Evolutionary conservation across 2,797 vertebrate species (phyloP).

Genomic region (Parambassis ranga): DNA sequence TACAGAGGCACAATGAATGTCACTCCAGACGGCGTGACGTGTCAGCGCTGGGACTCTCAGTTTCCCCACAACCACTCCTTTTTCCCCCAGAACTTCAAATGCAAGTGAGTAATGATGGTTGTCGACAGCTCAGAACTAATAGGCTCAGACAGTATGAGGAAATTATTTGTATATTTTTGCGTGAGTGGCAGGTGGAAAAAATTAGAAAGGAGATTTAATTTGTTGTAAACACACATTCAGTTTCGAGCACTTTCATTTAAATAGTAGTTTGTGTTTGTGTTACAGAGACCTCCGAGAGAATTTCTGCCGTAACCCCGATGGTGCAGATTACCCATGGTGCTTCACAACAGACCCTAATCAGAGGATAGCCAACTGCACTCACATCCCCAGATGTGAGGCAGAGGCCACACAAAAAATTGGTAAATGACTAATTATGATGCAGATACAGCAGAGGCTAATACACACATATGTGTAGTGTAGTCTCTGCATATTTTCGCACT

Average conservation of each 20-base stretch:
- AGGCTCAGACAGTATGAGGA: neutral
- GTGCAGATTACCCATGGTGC: slow-evolving; percentile 95
- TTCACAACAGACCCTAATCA: slow-evolving; percentile 93
- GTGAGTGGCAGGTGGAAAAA: no score
- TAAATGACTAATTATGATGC: no score
- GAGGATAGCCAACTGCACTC: slow-evolving; percentile 91
- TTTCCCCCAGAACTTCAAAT: slow-evolving; percentile 93
- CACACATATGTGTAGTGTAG: no score
- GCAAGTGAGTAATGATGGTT: slow-evolving; percentile 89
- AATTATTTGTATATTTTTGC: slow-evolving; percentile 9
- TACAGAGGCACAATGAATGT: slow-evolving; percentile 88
- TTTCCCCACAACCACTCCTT: slow-evolving; percentile 93
- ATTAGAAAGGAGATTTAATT: no score
- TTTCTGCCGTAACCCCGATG: slow-evolving; percentile 95
- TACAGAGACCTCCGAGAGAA: slow-evolving; percentile 92
- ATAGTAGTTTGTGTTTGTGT: slow-evolving; percentile 63
- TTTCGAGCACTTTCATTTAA: slow-evolving; percentile 58
- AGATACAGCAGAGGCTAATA: no score
- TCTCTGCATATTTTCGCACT: no score
- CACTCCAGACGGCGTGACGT: slow-evolving; percentile 89
- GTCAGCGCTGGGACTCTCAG: slow-evolving; percentile 94
- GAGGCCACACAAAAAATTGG: slow-evolving; percentile 70
- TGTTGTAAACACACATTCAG: neutral
- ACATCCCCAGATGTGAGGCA: slow-evolving; percentile 90
- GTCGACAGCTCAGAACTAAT: neutral